These are phyloP conservation scores for Lasioglossum leucozonium DNA, from an alignment of 2,888 invertebrate genomes.

Conservation along the genomic window DNA sequence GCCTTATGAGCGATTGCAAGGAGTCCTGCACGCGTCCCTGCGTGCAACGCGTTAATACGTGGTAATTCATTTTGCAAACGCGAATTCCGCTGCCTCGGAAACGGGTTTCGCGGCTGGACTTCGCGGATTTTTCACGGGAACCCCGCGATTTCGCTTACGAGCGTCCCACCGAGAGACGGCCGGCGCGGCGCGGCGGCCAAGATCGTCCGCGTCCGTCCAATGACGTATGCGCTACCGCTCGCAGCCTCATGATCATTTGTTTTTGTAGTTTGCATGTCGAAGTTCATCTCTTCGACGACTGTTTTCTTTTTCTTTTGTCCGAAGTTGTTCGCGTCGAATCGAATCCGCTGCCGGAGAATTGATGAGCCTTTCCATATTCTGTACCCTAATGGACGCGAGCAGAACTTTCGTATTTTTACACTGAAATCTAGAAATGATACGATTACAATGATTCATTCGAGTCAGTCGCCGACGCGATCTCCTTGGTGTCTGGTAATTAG, in stretches of 20 bases:
- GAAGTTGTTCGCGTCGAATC: background rate
- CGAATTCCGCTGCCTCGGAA: conserved; percentile 40
- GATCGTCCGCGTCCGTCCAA: background rate
- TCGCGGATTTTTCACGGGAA: background rate
- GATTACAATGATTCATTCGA: no score
- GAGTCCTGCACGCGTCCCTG: conserved; percentile 34
- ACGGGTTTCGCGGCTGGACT: conserved; percentile 34
- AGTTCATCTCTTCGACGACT: no score
- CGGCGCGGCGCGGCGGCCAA: no score
- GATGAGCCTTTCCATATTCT: background rate
- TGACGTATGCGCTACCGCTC: background rate
- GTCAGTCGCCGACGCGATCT: no score
- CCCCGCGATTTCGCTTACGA: background rate
- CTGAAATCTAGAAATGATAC: background rate
- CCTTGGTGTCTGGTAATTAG: no score
- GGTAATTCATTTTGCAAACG: conserved; percentile 71
- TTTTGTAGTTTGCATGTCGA: background rate
- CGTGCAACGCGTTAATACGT: conserved; percentile 54
- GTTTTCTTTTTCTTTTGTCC: no score
- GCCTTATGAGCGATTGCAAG: conserved; percentile 73
- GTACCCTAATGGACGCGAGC: background rate
- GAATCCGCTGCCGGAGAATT: background rate
- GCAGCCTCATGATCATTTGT: background rate
- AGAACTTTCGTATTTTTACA: background rate
- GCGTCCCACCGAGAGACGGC: background rate